These are phyloP conservation scores for Marcusenius ussheri DNA, from an alignment of 2,113 vertebrate species.

Conservation along the genomic window DNA sequence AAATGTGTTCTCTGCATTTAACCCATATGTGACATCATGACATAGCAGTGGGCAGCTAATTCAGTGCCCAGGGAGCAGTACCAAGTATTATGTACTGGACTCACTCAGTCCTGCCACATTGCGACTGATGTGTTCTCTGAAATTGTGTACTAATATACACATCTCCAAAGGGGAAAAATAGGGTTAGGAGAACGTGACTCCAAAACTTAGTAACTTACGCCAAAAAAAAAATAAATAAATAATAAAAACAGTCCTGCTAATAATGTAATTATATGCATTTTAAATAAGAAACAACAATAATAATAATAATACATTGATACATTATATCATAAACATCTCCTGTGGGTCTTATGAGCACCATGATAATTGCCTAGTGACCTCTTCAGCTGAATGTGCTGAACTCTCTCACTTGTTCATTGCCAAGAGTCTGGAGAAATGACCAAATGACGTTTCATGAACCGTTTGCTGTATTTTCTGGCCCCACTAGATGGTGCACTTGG, in stretches of 20 bases:
- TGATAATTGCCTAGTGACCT: neutral
- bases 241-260: neutral
- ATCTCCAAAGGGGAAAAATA: neutral
- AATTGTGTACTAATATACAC: neutral
- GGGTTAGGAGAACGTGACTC: neutral
- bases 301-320: neutral
- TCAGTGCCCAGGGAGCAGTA: too few species aligned
- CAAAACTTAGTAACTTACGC: neutral
- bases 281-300: neutral
- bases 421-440: too few species aligned
- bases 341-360: neutral
- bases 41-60: too few species aligned
- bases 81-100: too few species aligned
- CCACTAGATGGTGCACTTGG: neutral
- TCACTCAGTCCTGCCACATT: too few species aligned
- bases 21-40: too few species aligned
- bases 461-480: neutral
- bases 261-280: neutral
- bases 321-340: neutral
- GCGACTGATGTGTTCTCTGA: neutral
- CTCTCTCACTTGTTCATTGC: too few species aligned
- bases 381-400: neutral
- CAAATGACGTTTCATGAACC: neutral
- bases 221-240: neutral
- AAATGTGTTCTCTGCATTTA: too few species aligned